Evolutionary conservation across 2,888 invertebrate species (phyloP).

Genomic region (Rhabditophanes sp.): DNA sequence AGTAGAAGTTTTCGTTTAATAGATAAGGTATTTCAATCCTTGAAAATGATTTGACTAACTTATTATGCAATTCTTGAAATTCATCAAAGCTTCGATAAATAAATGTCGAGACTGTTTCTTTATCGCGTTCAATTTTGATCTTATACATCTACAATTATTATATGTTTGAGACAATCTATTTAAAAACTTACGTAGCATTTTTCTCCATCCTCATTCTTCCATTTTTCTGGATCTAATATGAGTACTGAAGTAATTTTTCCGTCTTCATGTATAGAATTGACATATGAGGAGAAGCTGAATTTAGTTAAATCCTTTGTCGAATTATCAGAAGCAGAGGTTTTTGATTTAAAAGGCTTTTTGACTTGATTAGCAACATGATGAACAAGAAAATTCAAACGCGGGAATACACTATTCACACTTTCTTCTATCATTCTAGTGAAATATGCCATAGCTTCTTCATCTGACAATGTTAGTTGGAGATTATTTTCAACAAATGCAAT

Average conservation of each 20-base stretch:
- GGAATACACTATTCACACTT: conserved; percentile 51
- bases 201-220: conserved; percentile 85
- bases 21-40: conserved; percentile 2
- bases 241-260: conserved; percentile 69
- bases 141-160: conserved; percentile 29
- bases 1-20: no score
- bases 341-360: conserved; percentile 11
- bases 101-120: conserved; percentile 52
- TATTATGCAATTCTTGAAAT: conserved; percentile 86
- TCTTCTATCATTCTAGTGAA: conserved; percentile 66
- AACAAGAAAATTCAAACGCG: conserved; percentile 91
- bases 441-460: conserved; percentile 71
- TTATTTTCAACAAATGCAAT: conserved; percentile 79
- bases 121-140: conserved; percentile 20
- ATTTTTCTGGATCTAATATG: conserved; percentile 75
- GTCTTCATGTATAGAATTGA: conserved; percentile 81
- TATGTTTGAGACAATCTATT: not conserved
- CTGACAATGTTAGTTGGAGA: conserved; percentile 68
- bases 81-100: conserved; percentile 87
- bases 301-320: conserved; percentile 9
- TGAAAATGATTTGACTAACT: conserved; percentile 60
- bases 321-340: conserved; percentile 9
- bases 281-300: conserved; percentile 74
- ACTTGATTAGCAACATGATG: conserved; percentile 68
- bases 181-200: conserved; percentile 69